A percentile compares a stretch with the other conserved stretches of the same genome.
Conservation (phyloP, 2,113 vertebrate genomes). For the Plestiodon gilberti region DNA sequence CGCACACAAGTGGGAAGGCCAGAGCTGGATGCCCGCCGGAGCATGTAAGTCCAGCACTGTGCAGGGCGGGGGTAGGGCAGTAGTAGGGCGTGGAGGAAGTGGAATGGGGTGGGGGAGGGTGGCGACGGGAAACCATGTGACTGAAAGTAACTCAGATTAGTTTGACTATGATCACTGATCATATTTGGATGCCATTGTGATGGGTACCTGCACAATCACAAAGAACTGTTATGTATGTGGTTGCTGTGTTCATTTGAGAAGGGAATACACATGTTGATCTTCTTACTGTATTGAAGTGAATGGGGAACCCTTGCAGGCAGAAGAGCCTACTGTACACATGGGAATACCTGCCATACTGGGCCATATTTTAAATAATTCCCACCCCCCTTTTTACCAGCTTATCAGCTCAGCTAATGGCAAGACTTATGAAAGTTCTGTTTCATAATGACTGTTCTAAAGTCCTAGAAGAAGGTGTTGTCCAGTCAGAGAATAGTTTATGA, state of each 20-base stretch:
- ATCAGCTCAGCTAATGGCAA: neutral
- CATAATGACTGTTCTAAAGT: neutral
- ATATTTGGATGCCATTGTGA: neutral
- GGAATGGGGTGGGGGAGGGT: too few relatives aligned
- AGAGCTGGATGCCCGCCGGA: too few relatives aligned
- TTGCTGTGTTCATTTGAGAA: neutral
- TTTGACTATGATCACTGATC: too few relatives aligned
- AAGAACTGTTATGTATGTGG: neutral
- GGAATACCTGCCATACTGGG: neutral
- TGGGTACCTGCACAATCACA: neutral
- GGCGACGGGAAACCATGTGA: neutral
- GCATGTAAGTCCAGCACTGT: too few relatives aligned
- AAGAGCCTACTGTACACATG: neutral
- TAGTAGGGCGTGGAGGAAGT: too few relatives aligned
- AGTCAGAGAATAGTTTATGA: neutral
- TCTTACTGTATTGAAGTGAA: neutral
- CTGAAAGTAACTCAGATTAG: neutral
- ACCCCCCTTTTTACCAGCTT: neutral
- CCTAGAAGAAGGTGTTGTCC: neutral
- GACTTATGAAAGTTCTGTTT: neutral
- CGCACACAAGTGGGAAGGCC: too few relatives aligned
- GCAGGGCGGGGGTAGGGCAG: too few relatives aligned
- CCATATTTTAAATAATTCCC: neutral
- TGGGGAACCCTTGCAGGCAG: neutral
- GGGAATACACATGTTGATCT: neutral